Conservation (phyloP, 2,113 vertebrate species). For the Neotoma lepida region DNA sequence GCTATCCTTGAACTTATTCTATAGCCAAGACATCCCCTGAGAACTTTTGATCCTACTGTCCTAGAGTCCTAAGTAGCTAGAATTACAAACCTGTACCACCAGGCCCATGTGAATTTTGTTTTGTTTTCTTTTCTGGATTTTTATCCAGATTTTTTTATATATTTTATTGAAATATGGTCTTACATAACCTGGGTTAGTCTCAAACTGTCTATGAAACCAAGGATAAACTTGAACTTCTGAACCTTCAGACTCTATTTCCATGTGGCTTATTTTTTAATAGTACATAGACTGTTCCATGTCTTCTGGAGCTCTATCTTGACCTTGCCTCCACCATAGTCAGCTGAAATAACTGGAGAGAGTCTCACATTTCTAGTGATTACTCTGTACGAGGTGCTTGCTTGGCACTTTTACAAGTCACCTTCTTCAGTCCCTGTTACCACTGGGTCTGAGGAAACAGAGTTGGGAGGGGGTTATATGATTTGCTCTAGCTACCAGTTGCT, state of each 20-base stretch:
- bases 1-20: background rate
- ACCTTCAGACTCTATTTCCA: background rate
- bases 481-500: background rate
- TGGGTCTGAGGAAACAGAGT: constrained; percentile 14
- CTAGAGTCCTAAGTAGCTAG: background rate
- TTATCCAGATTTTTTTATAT: background rate
- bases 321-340: background rate
- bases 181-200: background rate
- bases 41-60: background rate
- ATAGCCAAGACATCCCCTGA: background rate
- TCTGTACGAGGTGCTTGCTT: constrained; percentile 12
- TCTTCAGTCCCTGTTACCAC: background rate
- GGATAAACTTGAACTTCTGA: background rate
- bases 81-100: background rate
- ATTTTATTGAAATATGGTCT: background rate
- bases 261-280: background rate
- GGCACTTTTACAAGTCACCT: constrained; percentile 19
- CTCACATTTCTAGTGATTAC: constrained; percentile 27
- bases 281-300: background rate
- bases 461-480: background rate
- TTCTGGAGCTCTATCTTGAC: background rate
- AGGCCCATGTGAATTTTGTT: background rate
- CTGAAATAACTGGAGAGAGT: background rate
- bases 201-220: background rate
- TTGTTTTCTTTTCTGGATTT: background rate